Evolutionary conservation across 1,140 invertebrate species (phyloP), one percentile per base, ranked within the genome.

Genomic region (Drosophila baimaii): DNA sequence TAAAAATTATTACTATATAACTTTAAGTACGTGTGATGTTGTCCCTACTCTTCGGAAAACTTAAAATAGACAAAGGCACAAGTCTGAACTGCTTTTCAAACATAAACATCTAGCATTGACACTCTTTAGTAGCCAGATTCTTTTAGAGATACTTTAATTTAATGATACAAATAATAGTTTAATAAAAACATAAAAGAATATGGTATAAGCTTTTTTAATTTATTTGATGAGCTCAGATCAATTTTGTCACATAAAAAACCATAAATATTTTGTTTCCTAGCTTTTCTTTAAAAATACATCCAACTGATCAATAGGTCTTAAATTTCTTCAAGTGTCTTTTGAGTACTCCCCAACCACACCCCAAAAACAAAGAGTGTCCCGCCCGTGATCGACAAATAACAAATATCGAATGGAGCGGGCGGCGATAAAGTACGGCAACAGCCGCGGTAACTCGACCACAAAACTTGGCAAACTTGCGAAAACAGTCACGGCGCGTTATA

Each of bases 391-490:
- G 71, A 72, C 80, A 66, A 41, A 74, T 62, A 80, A 71, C 58
- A 71, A 76, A 81, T 76, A 71, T 70, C 71, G 68, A 79, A 21
- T 44, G 52, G 23, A 37, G 63, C 19, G 29, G 15, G 3, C 23
- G 49, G 51, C 47, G 80, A 70, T 79, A 79, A 79, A 62, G 49
- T 46, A 44, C 54, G n/a, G 41, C 17, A 73, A 51, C 44, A 62
- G 31, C 46, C 31, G 66, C 57, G 59, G 72, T 59, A 75, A 79
- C 65, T 76, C 71, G 70, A 69, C 31, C 58, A 59, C 47, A 81
- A 41, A 76, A 77, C 62, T 75, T 71, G 56, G 63, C 43, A 54
- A 81, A 82, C 79, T 88, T 82, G 83, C 83, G 68, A 86, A 86
- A 86, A 88, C 75, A 77, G 79, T 82, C 83, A 86, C 76, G 66